Conservation (phyloP, 2,113 vertebrate genomes). For the Corvus hawaiiensis region DNA sequence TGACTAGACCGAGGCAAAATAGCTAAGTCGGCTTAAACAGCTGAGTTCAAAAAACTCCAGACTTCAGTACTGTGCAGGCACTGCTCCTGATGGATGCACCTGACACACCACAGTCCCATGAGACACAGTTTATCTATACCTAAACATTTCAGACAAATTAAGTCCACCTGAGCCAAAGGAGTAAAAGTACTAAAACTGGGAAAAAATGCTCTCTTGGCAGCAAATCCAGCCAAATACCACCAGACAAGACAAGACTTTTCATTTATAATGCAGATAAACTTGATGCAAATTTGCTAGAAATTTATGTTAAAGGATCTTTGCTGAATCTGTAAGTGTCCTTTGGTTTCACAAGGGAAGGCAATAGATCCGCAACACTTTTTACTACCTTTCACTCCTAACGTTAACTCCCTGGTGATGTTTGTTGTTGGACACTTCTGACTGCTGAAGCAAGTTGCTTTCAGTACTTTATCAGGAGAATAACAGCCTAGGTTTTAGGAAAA, state of each 20-base stretch:
- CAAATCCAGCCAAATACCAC: neutral
- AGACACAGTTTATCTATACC: neutral
- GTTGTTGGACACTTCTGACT: neutral
- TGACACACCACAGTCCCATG: neutral
- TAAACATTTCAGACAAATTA: neutral
- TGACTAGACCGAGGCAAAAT: neutral
- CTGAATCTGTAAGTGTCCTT: neutral
- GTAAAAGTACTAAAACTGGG: neutral
- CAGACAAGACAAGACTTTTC: neutral
- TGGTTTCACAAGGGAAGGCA: neutral
- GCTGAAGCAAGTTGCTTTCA: neutral
- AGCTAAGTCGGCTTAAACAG: neutral
- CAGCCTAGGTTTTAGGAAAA: neutral
- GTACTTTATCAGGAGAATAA: neutral
- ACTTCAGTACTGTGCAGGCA: neutral
- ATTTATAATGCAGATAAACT: neutral
- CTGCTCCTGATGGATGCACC: neutral
- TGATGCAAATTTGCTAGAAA: neutral
- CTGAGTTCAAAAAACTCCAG: neutral
- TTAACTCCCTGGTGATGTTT: neutral
- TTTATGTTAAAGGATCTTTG: neutral
- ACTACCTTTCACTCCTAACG: neutral
- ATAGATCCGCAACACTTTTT: neutral
- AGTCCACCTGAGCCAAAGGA: neutral
- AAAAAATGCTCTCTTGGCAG: neutral